Percentiles rank a stretch among this genome's conserved stretches.
These are phyloP conservation scores for Platyura marginata DNA, from an alignment of 1,140 invertebrate species.

Conservation along the genomic window DNA sequence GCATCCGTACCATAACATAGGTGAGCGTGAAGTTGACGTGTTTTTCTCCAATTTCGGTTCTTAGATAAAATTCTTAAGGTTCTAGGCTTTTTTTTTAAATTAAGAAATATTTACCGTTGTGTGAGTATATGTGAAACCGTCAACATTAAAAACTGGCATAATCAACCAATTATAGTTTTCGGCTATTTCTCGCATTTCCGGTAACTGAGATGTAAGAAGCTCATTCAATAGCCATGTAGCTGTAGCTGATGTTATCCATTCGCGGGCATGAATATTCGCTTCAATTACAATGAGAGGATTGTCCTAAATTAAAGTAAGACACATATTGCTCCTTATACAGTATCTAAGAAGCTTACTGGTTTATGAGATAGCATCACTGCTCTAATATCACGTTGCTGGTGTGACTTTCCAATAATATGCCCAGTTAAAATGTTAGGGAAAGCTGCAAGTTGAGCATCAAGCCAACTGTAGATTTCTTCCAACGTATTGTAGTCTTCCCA, in stretches of 20 bases:
- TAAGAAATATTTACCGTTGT: background rate
- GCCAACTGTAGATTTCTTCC: slow-evolving; percentile 30
- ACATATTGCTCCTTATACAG: background rate
- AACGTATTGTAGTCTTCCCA: slow-evolving; percentile 28
- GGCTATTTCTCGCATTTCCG: slow-evolving; percentile 18
- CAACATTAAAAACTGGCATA: slow-evolving; percentile 38
- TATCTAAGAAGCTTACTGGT: slow-evolving; percentile 8
- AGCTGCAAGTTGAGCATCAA: slow-evolving; percentile 25
- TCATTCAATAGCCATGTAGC: slow-evolving; percentile 30
- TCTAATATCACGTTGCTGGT: slow-evolving; percentile 36
- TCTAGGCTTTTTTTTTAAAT: background rate
- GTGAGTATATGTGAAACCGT: slow-evolving; percentile 28
- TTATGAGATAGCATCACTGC: slow-evolving; percentile 36
- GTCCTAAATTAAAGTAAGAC: slow-evolving; percentile 6
- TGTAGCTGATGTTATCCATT: slow-evolving; percentile 38
- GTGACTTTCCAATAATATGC: slow-evolving; percentile 32
- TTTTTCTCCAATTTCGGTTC: slow-evolving; percentile 38
- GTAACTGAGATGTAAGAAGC: slow-evolving; percentile 18
- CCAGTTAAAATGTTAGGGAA: slow-evolving; percentile 26
- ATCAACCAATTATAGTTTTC: slow-evolving; percentile 38
- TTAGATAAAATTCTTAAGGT: background rate
- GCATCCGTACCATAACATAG: slow-evolving; percentile 31
- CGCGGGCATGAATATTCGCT: slow-evolving; percentile 30
- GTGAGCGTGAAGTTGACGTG: slow-evolving; percentile 14
- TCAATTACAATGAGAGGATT: slow-evolving; percentile 33